Base-by-base conservation (phyloP, 2,113 vertebrate genomes). In the Pardalotus punctatus region DNA sequence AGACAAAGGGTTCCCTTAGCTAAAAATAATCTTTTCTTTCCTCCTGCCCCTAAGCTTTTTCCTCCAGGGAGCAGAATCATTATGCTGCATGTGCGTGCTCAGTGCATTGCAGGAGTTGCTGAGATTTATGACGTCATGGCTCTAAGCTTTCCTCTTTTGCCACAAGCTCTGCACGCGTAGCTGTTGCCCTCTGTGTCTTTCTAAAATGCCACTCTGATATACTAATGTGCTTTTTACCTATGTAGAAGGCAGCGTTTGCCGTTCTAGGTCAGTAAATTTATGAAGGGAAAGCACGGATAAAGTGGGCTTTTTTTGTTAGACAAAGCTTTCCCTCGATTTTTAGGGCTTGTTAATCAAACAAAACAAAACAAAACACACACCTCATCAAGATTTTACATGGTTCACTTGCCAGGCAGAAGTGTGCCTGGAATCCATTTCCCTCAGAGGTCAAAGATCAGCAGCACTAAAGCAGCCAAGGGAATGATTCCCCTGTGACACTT, bases 11-110 rank as follows among this genome's bases (percentile, higher is more conserved):
- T 96, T 97, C 95, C 95, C 94, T 97, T 96, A 94, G 94, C 97
- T 97, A 97, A 97, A 97, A 96, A 97, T 97, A 97, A 96, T 95
- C 92, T 94, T 91, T 97, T 93, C 94, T 96, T 96, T 97, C 96
- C 91, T 91, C 71, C 47, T 73, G 51, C 88, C 94, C 86, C 84
- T 93, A 95, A 97, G 95, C 86, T 86, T 94, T 78, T 96, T 79
- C 84, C 95, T 97, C 84, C 58, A 25, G 90, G 90, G 96, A 96
- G 93, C 88, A 95, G 91, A 88, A 43, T 96, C 92, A 90, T 96
- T 96, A 62, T 94, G 71, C 87, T 54, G 92, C 1, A 2, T 4
- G 67, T 94, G 91, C 8, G 10, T 3, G 15, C 86, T 91, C 81
- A 88, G 93, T 78, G 91, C 88, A 78, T 81, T 79, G 90, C 47